Evolutionary conservation across 2,888 invertebrate species (phyloP).

Genomic region (Agrilus biguttatus): DNA sequence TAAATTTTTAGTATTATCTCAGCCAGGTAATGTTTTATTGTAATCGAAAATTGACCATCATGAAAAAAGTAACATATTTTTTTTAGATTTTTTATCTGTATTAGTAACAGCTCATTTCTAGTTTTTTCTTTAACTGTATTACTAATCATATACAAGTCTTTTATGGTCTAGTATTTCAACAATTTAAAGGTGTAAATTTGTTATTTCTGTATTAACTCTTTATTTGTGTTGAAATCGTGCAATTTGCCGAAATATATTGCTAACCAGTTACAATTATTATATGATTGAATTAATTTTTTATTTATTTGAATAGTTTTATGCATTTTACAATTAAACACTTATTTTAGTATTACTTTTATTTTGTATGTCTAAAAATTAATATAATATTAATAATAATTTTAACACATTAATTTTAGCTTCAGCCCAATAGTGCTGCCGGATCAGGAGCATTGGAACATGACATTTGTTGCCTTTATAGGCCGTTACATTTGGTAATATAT

Average conservation of each 20-base stretch:
- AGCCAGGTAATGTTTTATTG: conserved; percentile 5
- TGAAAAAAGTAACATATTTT: not conserved
- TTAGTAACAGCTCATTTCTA: no score
- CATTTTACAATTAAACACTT: conserved; percentile 1
- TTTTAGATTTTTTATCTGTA: no score
- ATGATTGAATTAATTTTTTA: no score
- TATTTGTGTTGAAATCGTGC: no score
- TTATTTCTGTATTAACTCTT: no score
- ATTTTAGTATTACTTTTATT: conserved; percentile 6
- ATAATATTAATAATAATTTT: conserved; percentile 1
- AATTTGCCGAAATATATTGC: no score
- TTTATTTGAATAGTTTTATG: no score
- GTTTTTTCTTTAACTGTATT: no score
- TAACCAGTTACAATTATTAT: no score
- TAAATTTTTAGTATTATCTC: not conserved
- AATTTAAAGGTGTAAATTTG: no score
- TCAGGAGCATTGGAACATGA: conserved; percentile 96
- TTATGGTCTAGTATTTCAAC: no score
- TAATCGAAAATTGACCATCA: conserved; percentile 5
- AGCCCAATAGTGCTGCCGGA: conserved; percentile 88
- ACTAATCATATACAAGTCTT: no score
- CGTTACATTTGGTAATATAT: conserved; percentile 36
- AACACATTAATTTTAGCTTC: conserved; percentile 46
- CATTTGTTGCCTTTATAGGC: conserved; percentile 77
- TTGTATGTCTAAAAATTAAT: conserved; percentile 3